A percentile compares a stretch with the other conserved stretches of the same genome.
These are phyloP conservation scores for Hetaerina titia DNA, from an alignment of 2,888 invertebrate species.

Conservation along the genomic window DNA sequence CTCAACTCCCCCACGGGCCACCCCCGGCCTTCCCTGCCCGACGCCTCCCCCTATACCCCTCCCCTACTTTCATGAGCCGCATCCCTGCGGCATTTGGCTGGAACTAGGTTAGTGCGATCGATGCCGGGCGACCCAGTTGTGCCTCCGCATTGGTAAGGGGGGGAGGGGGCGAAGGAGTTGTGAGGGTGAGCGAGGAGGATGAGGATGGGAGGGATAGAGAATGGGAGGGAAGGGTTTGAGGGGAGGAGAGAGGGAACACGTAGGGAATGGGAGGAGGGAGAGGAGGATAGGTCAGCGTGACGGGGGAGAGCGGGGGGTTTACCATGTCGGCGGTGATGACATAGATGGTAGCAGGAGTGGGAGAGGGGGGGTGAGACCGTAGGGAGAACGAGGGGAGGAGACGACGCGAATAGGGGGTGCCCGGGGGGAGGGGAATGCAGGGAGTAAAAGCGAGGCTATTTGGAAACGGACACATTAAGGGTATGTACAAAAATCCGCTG, in stretches of 20 bases:
- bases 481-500: neutral
- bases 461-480: slow-evolving; percentile 12
- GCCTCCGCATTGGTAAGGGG: slow-evolving; percentile 48
- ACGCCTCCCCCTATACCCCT: neutral
- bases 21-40: neutral
- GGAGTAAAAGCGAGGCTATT: neutral
- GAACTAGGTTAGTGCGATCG: slow-evolving; percentile 47
- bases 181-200: too few species aligned
- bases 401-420: neutral
- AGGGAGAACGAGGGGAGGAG: neutral
- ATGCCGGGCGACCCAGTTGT: slow-evolving; percentile 46
- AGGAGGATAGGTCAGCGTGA: neutral
- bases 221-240: neutral
- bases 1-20: neutral
- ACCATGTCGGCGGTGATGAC: slow-evolving; percentile 20
- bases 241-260: neutral
- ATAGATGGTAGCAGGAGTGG: neutral
- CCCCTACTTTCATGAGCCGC: slow-evolving; percentile 11
- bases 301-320: neutral
- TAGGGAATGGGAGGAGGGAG: neutral
- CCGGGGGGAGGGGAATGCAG: neutral
- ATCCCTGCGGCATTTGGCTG: slow-evolving; percentile 50
- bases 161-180: neutral
- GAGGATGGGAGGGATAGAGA: neutral
- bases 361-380: neutral